Evolutionary conservation across 2,888 invertebrate genomes (phyloP), one percentile per base, ranked within the genome.

Genomic region (Plagiodera versicolora): DNA sequence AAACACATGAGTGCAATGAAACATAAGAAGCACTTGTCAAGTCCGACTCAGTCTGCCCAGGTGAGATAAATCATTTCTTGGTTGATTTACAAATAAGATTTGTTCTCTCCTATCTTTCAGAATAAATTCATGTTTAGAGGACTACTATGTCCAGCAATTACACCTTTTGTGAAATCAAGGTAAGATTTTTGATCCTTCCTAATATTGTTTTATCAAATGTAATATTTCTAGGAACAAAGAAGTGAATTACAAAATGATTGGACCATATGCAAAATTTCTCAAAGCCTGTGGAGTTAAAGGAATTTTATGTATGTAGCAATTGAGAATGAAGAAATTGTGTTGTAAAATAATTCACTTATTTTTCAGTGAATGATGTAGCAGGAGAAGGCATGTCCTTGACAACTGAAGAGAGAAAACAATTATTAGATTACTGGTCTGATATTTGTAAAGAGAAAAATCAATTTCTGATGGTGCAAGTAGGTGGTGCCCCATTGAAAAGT

Each of bases 341-440:
- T 10, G 10, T 54, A 9, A 8, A 19, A 24, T 20, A 18, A 48
- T 10, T 49, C n/a, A 5, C n/a, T 58, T 28, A 44, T 49, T 51
- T 67, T 69, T 72, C 71, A 92, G 92, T 92, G 9, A 90, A 91
- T 78, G 92, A 93, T 28, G 91, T 92, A 0, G 86, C 86, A 17
- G 93, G 92, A 0, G 93, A 94, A 79, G 90, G 90, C 0, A 84
- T 86, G 70, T 86, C 85, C 0, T 77, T 92, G 75, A 87, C 83
- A 39, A 77, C 88, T 0, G 77, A 78, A 0, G 92, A 94, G 77
- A 83, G 93, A 53, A 90, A 90, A 78, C 69, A 74, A 5, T 77
- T 88, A 1, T 81, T 89, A 0, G 87, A 89, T 73, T 84, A 85
- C 46, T 91, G 91, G 91, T 75, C 83, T 24, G 75, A 78, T 20